Evolutionary conservation across 64 coral and sea anemone species (phyloP), one percentile per base, ranked within the genome.

Genomic region (Orbicella faveolata): DNA sequence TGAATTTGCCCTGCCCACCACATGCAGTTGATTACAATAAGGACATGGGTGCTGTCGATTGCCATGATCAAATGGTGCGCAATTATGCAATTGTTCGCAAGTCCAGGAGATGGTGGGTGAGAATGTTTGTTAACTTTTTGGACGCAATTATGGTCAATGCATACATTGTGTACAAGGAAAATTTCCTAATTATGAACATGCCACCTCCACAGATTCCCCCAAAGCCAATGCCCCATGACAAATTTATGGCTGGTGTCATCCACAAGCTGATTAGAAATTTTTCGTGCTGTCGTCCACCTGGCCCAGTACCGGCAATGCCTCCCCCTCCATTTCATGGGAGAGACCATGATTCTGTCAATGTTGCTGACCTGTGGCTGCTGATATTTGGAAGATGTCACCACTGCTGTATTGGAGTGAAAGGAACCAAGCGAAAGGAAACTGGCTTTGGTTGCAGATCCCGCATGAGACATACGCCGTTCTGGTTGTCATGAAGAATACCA

Each of bases 101-200:
- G 52, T 75, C 84, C 51, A 64, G 69, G 55, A 52, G 84, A 44
- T 87, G 20, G 68, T 87, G 44, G 84, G 48, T 87, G 20, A 67
- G 20, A 23, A 52, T 87, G 55, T 87, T 87, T 73, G 84, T 87
- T 26, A 87, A 87, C 73, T 87, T 87, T 53, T 73, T 87, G 69
- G 84, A 57, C 75, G 84, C 84, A 12, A 75, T 75, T 41, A 87
- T 87, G 84, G 87, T 79, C 19, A 89, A 79, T 89, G 87, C 87
- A 78, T 89, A 89, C 64, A 89, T 89, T 34, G 48, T 79, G 37
- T 79, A 78, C 87, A 89, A 79, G 61, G 17, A 89, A 79, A 89
- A 78, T 62, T 79, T 89, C 75, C 34, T 26, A 63, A 79, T 79
- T 89, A 66, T 89, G 75, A 89, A 89, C 73, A 89, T 63, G 55